A percentile compares a stretch with the other conserved stretches of the same genome.
phyloP scores from a whole-genome alignment of 2,113 vertebrate species.

The Ascaphus truei region DNA sequence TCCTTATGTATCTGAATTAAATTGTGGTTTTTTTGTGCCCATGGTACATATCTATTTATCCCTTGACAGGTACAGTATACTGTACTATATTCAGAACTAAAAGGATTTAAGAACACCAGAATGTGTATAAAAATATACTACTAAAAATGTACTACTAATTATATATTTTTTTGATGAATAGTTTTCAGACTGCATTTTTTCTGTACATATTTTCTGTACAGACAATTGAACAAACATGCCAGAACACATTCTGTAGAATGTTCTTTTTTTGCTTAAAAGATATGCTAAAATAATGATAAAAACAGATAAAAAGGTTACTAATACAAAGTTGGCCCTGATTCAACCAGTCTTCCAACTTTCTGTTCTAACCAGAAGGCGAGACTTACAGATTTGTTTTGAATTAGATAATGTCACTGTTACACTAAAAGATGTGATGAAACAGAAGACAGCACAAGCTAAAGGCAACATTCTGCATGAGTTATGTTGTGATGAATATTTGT shows the following conservation, averaged over 20 bases:
- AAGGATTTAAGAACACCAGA: no score
- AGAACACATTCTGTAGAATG: neutral
- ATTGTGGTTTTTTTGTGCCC: no score
- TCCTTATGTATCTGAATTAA: no score
- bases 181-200: no score
- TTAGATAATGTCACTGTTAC: constrained; percentile 16
- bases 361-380: constrained; percentile 20
- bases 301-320: constrained; percentile 5
- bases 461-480: constrained; percentile 33
- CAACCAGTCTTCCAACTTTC: constrained; percentile 11
- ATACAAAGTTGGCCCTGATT: constrained; percentile 15
- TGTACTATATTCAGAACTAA: no score
- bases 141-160: no score
- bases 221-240: no score
- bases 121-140: no score
- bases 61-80: no score
- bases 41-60: no score
- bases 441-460: constrained; percentile 20
- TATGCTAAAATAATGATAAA: neutral
- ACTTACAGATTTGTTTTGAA: constrained; percentile 21
- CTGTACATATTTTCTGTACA: no score
- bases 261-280: neutral
- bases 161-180: no score
- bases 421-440: constrained; percentile 19
- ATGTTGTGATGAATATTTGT: constrained; percentile 24